Evolutionary conservation across 2,888 invertebrate genomes (phyloP), one percentile per base, ranked within the genome.

Genomic region (Spisula subtruncata): DNA sequence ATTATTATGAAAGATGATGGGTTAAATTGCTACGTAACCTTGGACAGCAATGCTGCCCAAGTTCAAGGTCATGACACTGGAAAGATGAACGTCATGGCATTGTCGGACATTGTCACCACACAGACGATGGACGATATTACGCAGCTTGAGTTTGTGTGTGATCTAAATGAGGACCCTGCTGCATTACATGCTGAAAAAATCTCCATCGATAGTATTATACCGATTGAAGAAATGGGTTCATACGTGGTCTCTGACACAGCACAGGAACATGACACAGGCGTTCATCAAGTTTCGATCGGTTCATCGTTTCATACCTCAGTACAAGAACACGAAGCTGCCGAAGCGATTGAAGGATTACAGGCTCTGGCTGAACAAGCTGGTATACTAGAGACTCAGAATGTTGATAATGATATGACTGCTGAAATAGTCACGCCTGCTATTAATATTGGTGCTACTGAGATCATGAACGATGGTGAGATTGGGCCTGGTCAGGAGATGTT

Each of bases 271-370:
- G 41, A 85, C 2, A 14, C 56, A 2, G 83, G 87, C 46, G 83
- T 81, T 29, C 54, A 81, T 48, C 71, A 71, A 20, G 56, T 85
- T 8, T 29, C 81, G 0, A 81, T 88, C 14, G 83, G 51, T 35
- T 56, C 86, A 25, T 10, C 85, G 6, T 81, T 86, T 29, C 83
- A 88, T 32, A 29, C 88, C 4, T 66, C 87, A 0, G 54, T 91
- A 6, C 86, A 91, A n/a, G 93, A 94, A 82, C 94, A 94, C 83
- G 95, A 96, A 54, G 95, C 96, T 16, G 95, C 95, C 0, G 96
- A 96, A 41, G 96, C 96, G 5, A 95, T 96, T 8, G 95, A 96
- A 86, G 96, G 96, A 16, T 92, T 96, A 29, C 96, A 96, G 90
- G 96, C 96, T 2, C 89, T 96, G 35, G 95, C 96, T 8, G 94